phyloP scores from a whole-genome alignment of 2,888 invertebrate species.

The Drosophila subsilvestris region DNA sequence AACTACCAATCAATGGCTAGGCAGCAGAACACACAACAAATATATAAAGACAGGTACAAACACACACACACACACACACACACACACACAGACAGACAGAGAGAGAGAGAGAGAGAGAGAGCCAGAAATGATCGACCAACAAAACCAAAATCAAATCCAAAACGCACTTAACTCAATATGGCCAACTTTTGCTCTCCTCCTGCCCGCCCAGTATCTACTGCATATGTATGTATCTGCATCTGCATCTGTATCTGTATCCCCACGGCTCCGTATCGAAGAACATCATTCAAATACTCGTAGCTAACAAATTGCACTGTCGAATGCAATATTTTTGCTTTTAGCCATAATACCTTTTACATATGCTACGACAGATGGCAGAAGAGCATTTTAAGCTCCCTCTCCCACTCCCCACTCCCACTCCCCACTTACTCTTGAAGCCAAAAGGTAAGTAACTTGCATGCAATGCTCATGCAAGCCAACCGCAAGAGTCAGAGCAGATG shows the following conservation, averaged over 20 bases:
- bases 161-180: slow-evolving; percentile 51
- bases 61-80: slow-evolving; percentile 7
- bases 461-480: slow-evolving; percentile 39
- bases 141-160: slow-evolving; percentile 47
- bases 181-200: slow-evolving; percentile 24
- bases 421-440: slow-evolving; percentile 6
- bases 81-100: slow-evolving; percentile 8
- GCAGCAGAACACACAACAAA: not conserved
- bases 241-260: slow-evolving; percentile 5
- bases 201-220: too few species aligned
- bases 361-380: slow-evolving; percentile 64
- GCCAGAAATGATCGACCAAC: slow-evolving; percentile 7
- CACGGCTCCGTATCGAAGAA: slow-evolving; percentile 34
- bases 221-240: slow-evolving; percentile 1
- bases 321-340: slow-evolving; percentile 80
- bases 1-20: slow-evolving; percentile 40
- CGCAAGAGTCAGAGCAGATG: slow-evolving; percentile 40
- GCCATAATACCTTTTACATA: slow-evolving; percentile 80
- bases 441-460: slow-evolving; percentile 71
- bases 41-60: not conserved
- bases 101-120: slow-evolving; percentile 9
- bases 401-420: not conserved
- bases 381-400: slow-evolving; percentile 47
- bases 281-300: slow-evolving; percentile 72
- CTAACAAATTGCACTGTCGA: slow-evolving; percentile 81